phyloP scores from a whole-genome alignment of 2,113 vertebrate genomes.

The Corapipo altera region DNA sequence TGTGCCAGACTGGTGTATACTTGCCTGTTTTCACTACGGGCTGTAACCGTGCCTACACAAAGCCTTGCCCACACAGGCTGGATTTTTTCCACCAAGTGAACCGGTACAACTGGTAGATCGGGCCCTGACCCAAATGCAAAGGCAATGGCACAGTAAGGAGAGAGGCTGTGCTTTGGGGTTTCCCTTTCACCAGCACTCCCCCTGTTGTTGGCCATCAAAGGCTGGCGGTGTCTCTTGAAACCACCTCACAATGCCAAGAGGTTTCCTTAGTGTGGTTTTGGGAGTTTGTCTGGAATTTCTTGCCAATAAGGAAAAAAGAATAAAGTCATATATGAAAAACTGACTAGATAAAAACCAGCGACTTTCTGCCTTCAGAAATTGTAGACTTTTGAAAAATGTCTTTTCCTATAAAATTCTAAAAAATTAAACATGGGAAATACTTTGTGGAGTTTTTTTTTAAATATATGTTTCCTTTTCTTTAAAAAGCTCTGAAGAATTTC shows the following conservation, averaged over 20 bases:
- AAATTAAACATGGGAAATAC: neutral
- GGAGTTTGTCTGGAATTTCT: neutral
- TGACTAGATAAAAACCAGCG: fast-evolving
- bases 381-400: neutral
- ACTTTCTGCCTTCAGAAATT: neutral
- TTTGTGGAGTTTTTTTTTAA: neutral
- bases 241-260: fast-evolving
- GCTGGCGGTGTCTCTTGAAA: neutral
- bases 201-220: neutral
- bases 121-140: neutral
- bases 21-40: neutral
- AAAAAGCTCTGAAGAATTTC: neutral
- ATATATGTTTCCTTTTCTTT: neutral
- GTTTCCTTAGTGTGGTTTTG: neutral
- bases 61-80: neutral
- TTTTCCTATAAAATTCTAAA: neutral
- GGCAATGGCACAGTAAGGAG: neutral
- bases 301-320: neutral
- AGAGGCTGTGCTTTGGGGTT: neutral
- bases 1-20: neutral
- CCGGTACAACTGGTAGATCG: neutral
- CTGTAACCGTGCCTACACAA: neutral
- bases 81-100: neutral
- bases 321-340: neutral
- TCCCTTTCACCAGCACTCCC: neutral